A percentile compares a stretch with the other conserved stretches of the same genome.
Evolutionary conservation across 2,113 vertebrate genomes (phyloP).

Genomic region (Perccottus glenii): DNA sequence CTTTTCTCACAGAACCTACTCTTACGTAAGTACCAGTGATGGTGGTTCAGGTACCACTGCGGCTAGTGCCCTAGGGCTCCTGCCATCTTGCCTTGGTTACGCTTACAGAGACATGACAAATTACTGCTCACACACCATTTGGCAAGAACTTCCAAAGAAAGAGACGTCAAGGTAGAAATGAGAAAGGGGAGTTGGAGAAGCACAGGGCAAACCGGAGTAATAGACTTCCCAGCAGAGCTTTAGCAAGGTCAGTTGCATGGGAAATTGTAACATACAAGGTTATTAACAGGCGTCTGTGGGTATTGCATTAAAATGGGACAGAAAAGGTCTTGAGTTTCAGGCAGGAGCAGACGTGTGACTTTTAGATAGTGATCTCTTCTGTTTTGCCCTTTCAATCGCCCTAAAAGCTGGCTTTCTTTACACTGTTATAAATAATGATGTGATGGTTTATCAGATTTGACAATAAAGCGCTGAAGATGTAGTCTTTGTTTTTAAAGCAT

Average conservation of each 20-base stretch:
- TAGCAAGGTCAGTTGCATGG: conserved; percentile 59
- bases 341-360: conserved; percentile 27
- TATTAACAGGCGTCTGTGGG: conserved; percentile 25
- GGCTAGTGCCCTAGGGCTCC: conserved; percentile 51
- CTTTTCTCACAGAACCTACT: conserved; percentile 41
- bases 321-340: conserved; percentile 31
- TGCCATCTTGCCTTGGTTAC: conserved; percentile 70
- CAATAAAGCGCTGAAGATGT: background rate
- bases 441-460: conserved; percentile 17
- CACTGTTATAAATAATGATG: background rate
- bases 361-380: conserved; percentile 30
- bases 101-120: conserved; percentile 75
- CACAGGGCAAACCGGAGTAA: conserved; percentile 38
- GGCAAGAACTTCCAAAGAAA: conserved; percentile 52
- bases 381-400: conserved; percentile 33
- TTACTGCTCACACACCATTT: conserved; percentile 63
- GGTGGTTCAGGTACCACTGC: conserved; percentile 64
- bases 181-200: conserved; percentile 37
- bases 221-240: conserved; percentile 38
- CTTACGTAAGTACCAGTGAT: conserved; percentile 67
- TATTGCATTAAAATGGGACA: conserved; percentile 28
- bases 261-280: conserved; percentile 31
- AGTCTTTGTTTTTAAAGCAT: conserved; percentile 28
- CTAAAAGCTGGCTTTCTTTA: background rate
- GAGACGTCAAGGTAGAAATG: conserved; percentile 46